Conservation (phyloP, 1,140 invertebrate species). For the Trialeurodes vaporariorum region DNA sequence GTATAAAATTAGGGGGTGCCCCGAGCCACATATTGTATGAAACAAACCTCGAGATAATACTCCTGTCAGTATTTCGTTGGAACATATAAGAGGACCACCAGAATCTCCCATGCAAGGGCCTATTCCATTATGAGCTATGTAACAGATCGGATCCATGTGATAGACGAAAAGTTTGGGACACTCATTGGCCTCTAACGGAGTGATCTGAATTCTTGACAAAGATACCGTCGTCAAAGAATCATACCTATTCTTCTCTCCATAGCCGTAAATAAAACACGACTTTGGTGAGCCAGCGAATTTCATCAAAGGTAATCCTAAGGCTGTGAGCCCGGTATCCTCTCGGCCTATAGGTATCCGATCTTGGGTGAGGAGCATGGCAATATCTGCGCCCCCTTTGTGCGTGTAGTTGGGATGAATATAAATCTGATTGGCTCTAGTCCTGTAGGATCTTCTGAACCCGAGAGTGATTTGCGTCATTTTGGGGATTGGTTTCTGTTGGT, state of each 20-base stretch:
- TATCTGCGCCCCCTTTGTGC: background rate
- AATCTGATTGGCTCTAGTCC: background rate
- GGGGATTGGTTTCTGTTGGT: background rate
- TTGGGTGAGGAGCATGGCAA: background rate
- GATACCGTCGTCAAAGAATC: slow-evolving; percentile 2
- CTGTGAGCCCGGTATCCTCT: background rate
- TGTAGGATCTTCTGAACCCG: background rate
- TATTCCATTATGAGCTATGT: background rate
- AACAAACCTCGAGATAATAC: slow-evolving; percentile 4
- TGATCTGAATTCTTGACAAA: slow-evolving; percentile 1
- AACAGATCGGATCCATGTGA: slow-evolving; percentile 1
- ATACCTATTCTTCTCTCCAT: slow-evolving; percentile 6
- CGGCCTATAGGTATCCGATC: background rate
- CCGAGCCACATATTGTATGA: background rate
- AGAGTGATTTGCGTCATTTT: background rate
- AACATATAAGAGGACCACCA: slow-evolving; percentile 4
- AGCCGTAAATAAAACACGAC: slow-evolving; percentile 3
- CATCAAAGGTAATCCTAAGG: background rate
- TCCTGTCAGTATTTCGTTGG: slow-evolving; percentile 4
- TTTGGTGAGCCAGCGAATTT: background rate
- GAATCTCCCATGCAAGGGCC: slow-evolving; percentile 8
- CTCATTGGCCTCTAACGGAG: background rate
- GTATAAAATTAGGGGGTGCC: slow-evolving; percentile 2
- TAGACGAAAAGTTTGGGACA: slow-evolving; percentile 3
- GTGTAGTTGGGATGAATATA: slow-evolving; percentile 4